A percentile compares a stretch with the other conserved stretches of the same genome.
These are phyloP conservation scores for Caenorhabditis sp. DNA, from an alignment of 2,888 invertebrate species.

Conservation along the genomic window DNA sequence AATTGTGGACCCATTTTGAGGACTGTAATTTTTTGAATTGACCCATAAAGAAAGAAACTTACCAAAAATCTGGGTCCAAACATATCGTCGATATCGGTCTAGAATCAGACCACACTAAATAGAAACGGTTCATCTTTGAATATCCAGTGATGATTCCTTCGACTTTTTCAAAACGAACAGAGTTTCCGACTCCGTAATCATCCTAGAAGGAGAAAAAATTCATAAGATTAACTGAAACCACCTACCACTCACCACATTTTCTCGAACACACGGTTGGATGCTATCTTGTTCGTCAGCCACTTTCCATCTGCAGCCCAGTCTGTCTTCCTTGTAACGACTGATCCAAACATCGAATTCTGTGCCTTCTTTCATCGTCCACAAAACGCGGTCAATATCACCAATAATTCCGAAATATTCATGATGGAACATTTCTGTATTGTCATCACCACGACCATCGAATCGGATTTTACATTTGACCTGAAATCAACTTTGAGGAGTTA, in stretches of 20 bases:
- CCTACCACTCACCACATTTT: background rate
- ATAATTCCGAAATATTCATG: constrained; percentile 28
- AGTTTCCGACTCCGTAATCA: background rate
- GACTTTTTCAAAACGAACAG: background rate
- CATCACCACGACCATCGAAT: background rate
- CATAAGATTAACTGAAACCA: too few relatives aligned
- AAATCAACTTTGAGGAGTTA: background rate
- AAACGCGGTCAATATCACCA: constrained; percentile 8
- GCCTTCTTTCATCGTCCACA: background rate
- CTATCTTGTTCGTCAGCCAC: constrained; percentile 14
- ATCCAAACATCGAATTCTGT: constrained; percentile 19
- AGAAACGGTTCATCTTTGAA: background rate
- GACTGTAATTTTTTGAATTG: background rate
- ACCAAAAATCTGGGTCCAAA: constrained; percentile 15
- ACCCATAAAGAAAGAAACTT: too few relatives aligned
- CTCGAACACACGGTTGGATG: background rate
- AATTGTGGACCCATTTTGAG: background rate
- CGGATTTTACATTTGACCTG: constrained; percentile 9
- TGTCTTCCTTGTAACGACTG: background rate
- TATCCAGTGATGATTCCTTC: constrained; percentile 2
- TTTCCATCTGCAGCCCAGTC: constrained; percentile 4
- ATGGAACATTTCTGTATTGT: constrained; percentile 13
- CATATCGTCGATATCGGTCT: constrained; percentile 20
- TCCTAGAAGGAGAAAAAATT: background rate
- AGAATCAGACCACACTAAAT: constrained; percentile 5